These are phyloP conservation scores for Hephaestus fuliginosus DNA, from an alignment of 2,797 vertebrate species.

Conservation along the genomic window DNA sequence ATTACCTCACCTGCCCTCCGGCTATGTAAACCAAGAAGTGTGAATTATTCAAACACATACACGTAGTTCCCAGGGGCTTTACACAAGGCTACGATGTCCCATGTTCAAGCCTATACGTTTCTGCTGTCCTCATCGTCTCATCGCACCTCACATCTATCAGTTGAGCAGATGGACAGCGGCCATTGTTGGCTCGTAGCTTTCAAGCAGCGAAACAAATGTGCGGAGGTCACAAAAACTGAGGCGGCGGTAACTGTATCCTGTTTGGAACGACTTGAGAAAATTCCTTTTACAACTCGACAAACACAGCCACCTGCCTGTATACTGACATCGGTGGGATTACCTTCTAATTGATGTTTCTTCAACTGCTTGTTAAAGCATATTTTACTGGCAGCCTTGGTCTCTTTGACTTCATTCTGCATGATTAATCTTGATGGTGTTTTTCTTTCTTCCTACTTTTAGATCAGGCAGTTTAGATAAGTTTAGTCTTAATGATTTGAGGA, in stretches of 20 bases:
- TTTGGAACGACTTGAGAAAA: slow-evolving; percentile 43
- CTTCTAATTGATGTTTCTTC: slow-evolving; percentile 12
- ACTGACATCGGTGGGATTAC: slow-evolving; percentile 36
- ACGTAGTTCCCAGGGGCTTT: slow-evolving; percentile 29
- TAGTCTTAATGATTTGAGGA: not conserved
- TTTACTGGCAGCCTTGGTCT: slow-evolving; percentile 17
- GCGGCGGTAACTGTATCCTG: slow-evolving; percentile 54
- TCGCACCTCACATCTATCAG: slow-evolving; percentile 40
- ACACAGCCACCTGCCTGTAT: slow-evolving; percentile 26
- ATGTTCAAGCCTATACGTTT: slow-evolving; percentile 71
- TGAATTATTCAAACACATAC: slow-evolving; percentile 66
- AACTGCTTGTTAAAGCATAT: slow-evolving; percentile 16
- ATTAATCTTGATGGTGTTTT: accelerated
- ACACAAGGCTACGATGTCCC: slow-evolving; percentile 46
- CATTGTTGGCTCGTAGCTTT: slow-evolving; percentile 61
- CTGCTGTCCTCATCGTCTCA: slow-evolving; percentile 31
- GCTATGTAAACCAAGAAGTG: slow-evolving; percentile 79
- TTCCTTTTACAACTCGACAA: slow-evolving; percentile 24
- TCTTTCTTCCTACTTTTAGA: not conserved
- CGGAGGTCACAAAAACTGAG: slow-evolving; percentile 25
- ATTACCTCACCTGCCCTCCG: slow-evolving; percentile 78
- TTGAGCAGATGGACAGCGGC: slow-evolving; percentile 54
- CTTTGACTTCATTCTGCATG: slow-evolving; percentile 3
- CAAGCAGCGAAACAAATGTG: slow-evolving; percentile 53
- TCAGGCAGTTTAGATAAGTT: not conserved